These are phyloP conservation scores for Anthopleura xanthogrammica DNA, from an alignment of 92 coral and sea anemone genomes.

Conservation along the genomic window DNA sequence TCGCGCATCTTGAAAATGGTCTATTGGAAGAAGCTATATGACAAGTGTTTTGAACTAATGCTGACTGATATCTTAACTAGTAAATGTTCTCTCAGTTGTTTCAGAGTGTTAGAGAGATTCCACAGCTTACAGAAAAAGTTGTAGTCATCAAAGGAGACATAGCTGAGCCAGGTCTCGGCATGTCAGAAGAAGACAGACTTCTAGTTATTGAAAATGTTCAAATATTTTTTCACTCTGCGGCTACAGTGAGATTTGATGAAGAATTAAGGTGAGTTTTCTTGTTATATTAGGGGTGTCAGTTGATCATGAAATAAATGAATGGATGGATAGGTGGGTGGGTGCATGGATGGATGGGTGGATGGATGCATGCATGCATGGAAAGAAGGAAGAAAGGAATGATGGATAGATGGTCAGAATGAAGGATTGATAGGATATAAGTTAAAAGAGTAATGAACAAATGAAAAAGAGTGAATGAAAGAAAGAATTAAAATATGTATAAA, in stretches of 20 bases:
- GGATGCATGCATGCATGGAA: background rate
- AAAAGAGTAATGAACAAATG: background rate
- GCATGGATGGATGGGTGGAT: background rate
- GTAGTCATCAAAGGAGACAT: constrained; percentile 83
- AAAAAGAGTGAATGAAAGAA: background rate
- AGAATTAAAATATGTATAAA: background rate
- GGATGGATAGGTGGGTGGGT: background rate
- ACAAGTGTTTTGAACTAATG: too few relatives aligned
- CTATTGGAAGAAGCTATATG: too few relatives aligned
- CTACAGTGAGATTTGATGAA: constrained; percentile 97
- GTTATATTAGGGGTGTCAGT: too few relatives aligned
- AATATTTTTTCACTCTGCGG: constrained; percentile 94
- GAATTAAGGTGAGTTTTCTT: constrained; percentile 67
- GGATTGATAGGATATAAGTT: background rate
- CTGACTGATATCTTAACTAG: background rate
- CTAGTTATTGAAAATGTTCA: constrained; percentile 68
- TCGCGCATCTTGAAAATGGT: too few relatives aligned
- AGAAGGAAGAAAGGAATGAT: background rate
- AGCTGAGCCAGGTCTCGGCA: constrained; percentile 82
- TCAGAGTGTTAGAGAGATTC: constrained; percentile 67
- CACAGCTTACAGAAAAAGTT: constrained; percentile 61
- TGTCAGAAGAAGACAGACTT: constrained; percentile 76
- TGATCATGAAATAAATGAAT: too few relatives aligned
- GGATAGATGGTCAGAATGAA: background rate
- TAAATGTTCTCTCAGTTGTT: constrained; percentile 52